Percentiles rank a stretch among this genome's conserved stretches.
Conservation (phyloP, 92 coral and sea anemone species). For the Phenganax subtilis region DNA sequence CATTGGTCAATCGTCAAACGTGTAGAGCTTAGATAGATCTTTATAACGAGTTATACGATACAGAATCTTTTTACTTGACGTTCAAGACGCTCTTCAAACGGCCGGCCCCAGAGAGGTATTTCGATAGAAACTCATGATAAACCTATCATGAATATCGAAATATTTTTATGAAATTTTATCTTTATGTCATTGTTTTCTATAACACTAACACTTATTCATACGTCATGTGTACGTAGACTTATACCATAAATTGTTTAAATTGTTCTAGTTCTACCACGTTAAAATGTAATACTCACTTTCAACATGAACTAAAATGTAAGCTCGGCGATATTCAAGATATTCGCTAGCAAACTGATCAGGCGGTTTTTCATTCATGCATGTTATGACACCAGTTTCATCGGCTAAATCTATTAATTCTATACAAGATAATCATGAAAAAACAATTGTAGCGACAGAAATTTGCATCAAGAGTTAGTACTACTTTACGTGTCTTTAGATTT, state of each 20-base stretch:
- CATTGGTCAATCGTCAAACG: neutral
- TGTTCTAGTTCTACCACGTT: neutral
- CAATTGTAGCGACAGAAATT: neutral
- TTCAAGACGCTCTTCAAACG: too few relatives aligned
- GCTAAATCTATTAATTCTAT: constrained; percentile 88
- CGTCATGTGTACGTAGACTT: too few relatives aligned
- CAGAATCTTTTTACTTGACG: too few relatives aligned
- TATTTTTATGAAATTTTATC: too few relatives aligned
- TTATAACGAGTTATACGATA: neutral
- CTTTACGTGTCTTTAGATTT: neutral
- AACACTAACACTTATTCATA: too few relatives aligned
- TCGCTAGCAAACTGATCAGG: constrained; percentile 34
- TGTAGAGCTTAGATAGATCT: neutral
- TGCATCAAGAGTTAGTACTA: neutral
- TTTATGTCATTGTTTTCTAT: too few relatives aligned
- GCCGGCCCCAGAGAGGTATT: too few relatives aligned
- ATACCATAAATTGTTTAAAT: neutral
- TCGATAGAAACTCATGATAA: too few relatives aligned
- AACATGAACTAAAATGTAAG: constrained; percentile 35
- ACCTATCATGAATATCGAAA: too few relatives aligned
- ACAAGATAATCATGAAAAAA: neutral
- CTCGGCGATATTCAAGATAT: constrained; percentile 26
- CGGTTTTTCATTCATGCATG: constrained; percentile 58
- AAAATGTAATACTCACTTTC: constrained; percentile 15
- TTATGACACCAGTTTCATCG: constrained; percentile 83